Evolutionary conservation across 2,797 vertebrate genomes (phyloP).

Genomic region (Champsocephalus esox): DNA sequence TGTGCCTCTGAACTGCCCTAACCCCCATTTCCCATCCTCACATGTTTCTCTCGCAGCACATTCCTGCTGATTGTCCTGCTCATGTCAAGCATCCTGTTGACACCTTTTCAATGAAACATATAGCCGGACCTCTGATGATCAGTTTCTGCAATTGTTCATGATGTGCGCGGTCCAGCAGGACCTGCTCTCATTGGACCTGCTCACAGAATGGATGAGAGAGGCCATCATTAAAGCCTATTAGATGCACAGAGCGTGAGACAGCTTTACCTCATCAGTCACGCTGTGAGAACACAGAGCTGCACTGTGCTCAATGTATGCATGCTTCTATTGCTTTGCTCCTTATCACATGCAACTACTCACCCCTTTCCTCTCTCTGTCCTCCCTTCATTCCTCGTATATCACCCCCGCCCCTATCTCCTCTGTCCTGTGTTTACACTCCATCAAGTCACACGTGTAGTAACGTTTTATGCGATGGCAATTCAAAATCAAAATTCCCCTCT

Average conservation of each 20-base stretch:
- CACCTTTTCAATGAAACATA: conserved; percentile 49
- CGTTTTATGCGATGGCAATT: conserved; percentile 35
- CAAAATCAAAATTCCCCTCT: conserved; percentile 46
- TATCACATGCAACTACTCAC: neutral
- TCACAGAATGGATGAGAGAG: conserved; percentile 47
- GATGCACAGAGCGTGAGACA: conserved; percentile 62
- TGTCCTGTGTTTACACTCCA: conserved; percentile 19
- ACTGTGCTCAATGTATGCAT: conserved; percentile 49
- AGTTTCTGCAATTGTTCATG: conserved; percentile 32
- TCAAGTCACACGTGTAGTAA: conserved; percentile 41
- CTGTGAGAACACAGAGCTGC: conserved; percentile 52
- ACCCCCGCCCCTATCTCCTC: conserved; percentile 1
- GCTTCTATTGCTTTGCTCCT: neutral
- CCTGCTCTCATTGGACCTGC: conserved; percentile 66
- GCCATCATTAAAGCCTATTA: conserved; percentile 71
- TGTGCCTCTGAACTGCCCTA: neutral
- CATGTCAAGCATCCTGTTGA: conserved; percentile 45
- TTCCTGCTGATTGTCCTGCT: conserved; percentile 51
- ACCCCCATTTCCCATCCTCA: neutral
- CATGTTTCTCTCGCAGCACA: conserved; percentile 28
- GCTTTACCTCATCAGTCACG: conserved; percentile 45
- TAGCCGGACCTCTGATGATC: conserved; percentile 33
- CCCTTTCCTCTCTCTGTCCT: neutral
- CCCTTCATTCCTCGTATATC: conserved; percentile 17
- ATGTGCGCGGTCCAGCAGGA: conserved; percentile 22